A percentile compares a stretch with the other conserved stretches of the same genome.
These are phyloP conservation scores for Steatocranus sp. DNA, from an alignment of 2,797 vertebrate genomes.

Conservation along the genomic window DNA sequence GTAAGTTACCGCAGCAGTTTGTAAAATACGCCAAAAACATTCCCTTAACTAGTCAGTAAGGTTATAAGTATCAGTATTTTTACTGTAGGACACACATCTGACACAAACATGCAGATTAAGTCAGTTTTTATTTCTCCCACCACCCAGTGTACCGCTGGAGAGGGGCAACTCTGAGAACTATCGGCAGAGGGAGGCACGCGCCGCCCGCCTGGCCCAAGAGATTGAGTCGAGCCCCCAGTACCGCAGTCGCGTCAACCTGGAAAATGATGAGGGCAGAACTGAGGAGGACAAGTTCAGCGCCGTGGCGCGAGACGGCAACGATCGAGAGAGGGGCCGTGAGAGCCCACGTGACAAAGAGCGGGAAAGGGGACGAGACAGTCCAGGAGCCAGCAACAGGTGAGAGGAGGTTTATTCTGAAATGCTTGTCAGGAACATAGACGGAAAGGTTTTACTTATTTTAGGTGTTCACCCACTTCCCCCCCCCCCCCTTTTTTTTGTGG, in stretches of 20 bases:
- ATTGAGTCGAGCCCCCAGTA: constrained; percentile 91
- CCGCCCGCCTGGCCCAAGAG: constrained; percentile 84
- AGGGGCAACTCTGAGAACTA: constrained; percentile 84
- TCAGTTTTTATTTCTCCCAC: not conserved
- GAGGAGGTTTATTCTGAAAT: not conserved
- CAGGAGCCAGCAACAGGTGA: constrained; percentile 72
- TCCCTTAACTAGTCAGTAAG: not conserved
- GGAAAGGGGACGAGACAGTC: constrained; percentile 77
- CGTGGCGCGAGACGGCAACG: constrained; percentile 74
- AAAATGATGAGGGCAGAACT: constrained; percentile 86
- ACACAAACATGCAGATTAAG: not conserved
- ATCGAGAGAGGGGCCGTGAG: constrained; percentile 61
- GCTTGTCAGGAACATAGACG: not conserved
- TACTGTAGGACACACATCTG: not conserved
- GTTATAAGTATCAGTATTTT: not conserved
- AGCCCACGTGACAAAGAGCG: constrained; percentile 72
- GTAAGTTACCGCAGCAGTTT: constrained; percentile 69
- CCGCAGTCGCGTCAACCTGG: constrained; percentile 81
- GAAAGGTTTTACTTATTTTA: not conserved
- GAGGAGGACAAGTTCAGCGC: constrained; percentile 90
- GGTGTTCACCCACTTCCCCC: accelerated
- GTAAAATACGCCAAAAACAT: not conserved
- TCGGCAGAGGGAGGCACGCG: constrained; percentile 85
- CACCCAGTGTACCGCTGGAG: constrained; percentile 82
- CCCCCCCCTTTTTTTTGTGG: not conserved